A percentile compares a stretch with the other conserved stretches of the same genome.
Evolutionary conservation across 30 jellyfish, hydroid and myxozoan species (phyloP).

Genomic region (Sanderia malayensis): DNA sequence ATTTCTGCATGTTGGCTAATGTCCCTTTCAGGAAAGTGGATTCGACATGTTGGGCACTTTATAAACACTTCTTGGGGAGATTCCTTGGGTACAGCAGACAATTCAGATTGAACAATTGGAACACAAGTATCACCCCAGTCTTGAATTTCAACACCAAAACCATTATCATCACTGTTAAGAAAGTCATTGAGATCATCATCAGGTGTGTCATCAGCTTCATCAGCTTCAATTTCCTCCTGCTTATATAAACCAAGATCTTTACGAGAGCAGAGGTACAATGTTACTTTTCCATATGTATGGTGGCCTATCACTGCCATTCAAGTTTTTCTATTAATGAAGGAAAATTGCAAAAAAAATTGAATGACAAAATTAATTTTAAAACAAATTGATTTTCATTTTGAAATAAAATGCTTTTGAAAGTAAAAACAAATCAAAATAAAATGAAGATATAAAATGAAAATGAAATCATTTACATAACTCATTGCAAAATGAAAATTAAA

Average conservation of each 20-base stretch:
- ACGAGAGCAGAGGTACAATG: conserved; percentile 25
- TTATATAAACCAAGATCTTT: background rate
- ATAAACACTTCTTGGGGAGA: background rate
- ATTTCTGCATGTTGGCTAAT: background rate
- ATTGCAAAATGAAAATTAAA: too few relatives aligned
- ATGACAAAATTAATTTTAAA: too few relatives aligned
- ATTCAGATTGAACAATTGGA: background rate
- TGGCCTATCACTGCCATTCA: too few relatives aligned
- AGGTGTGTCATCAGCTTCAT: background rate
- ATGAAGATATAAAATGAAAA: too few relatives aligned
- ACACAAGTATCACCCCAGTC: background rate
- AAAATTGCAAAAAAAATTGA: too few relatives aligned
- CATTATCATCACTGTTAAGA: background rate
- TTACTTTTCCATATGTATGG: conserved; percentile 12
- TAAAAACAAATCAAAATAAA: too few relatives aligned
- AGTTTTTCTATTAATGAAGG: too few relatives aligned
- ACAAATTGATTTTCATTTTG: too few relatives aligned
- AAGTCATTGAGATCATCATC: background rate
- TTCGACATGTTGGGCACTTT: background rate
- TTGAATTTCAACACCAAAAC: background rate
- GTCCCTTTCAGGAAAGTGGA: background rate
- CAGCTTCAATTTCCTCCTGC: background rate
- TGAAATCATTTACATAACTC: too few relatives aligned
- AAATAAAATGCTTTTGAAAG: too few relatives aligned
- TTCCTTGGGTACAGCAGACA: background rate